phyloP scores from a whole-genome alignment of 1,140 invertebrate species.

The Marisa cornuarietis region DNA sequence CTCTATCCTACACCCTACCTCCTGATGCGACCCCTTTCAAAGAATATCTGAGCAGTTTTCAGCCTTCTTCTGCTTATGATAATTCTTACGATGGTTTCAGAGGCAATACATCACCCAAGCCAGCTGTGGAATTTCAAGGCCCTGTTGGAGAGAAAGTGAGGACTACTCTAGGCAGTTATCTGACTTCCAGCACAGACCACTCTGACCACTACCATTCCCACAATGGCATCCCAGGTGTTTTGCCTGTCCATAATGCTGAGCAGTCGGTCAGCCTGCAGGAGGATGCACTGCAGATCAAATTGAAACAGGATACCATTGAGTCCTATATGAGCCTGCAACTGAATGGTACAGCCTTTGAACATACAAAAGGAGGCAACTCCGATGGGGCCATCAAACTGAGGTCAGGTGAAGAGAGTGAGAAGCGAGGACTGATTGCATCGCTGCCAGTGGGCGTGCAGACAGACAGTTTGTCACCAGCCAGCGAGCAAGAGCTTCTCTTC shows the following conservation, averaged over 20 bases:
- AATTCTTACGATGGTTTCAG: constrained; percentile 48
- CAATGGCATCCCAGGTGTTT: background rate
- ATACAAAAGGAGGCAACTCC: background rate
- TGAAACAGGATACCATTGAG: constrained; percentile 22
- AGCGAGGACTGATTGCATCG: constrained; percentile 30
- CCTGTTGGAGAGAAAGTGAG: background rate
- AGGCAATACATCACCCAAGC: constrained; percentile 8
- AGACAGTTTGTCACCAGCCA: constrained; percentile 33
- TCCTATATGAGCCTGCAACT: constrained; percentile 10
- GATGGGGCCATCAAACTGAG: background rate
- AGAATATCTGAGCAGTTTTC: background rate
- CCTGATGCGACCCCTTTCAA: constrained; percentile 14
- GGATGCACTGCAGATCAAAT: background rate
- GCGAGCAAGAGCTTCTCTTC: constrained; percentile 33
- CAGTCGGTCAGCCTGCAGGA: constrained; percentile 12
- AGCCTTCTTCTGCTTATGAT: constrained; percentile 42
- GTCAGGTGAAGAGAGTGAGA: constrained; percentile 4
- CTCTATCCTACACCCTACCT: constrained; percentile 26
- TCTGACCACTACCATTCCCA: background rate
- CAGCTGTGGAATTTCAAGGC: constrained; percentile 18
- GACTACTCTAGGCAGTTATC: constrained; percentile 6
- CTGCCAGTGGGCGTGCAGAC: constrained; percentile 36
- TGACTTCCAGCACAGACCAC: constrained; percentile 3
- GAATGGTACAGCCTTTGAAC: background rate
- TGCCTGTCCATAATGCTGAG: constrained; percentile 6